phyloP scores from a whole-genome alignment of 1,140 invertebrate species.

The Leguminivora glycinivorella region DNA sequence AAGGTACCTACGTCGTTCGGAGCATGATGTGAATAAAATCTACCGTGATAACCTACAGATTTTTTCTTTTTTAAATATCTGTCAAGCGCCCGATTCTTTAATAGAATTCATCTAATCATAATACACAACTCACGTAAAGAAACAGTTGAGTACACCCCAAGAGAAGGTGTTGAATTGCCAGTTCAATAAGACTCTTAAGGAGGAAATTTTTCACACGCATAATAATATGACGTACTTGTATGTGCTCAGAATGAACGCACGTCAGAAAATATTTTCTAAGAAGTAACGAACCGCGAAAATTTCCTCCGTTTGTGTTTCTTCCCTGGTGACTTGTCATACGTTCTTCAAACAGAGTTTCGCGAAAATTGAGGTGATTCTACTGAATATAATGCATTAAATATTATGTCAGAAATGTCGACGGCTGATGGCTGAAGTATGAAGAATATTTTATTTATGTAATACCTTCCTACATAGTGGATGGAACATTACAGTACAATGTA shows the following conservation, averaged over 20 bases:
- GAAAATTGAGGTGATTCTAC: not conserved
- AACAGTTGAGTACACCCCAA: not conserved
- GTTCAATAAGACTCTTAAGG: not conserved
- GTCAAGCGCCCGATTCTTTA: no score
- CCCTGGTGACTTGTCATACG: constrained; percentile 12
- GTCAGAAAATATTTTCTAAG: constrained; percentile 17
- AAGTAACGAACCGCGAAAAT: constrained; percentile 20
- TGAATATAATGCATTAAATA: not conserved
- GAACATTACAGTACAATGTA: no score
- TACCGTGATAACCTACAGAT: no score
- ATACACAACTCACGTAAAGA: not conserved
- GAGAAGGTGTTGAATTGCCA: not conserved
- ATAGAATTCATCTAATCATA: no score
- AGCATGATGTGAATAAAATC: no score
- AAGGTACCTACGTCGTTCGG: no score
- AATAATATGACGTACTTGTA: not conserved
- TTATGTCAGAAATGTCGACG: not conserved
- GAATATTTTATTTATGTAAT: no score
- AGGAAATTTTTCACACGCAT: not conserved
- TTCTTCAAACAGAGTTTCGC: constrained; percentile 4
- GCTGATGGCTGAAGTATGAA: no score
- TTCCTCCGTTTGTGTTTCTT: constrained; percentile 13
- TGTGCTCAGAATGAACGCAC: constrained; percentile 13
- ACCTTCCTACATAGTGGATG: no score
- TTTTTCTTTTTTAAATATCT: no score